Conservation (phyloP, 2,113 vertebrate species). For the Carlito syrichta region DNA sequence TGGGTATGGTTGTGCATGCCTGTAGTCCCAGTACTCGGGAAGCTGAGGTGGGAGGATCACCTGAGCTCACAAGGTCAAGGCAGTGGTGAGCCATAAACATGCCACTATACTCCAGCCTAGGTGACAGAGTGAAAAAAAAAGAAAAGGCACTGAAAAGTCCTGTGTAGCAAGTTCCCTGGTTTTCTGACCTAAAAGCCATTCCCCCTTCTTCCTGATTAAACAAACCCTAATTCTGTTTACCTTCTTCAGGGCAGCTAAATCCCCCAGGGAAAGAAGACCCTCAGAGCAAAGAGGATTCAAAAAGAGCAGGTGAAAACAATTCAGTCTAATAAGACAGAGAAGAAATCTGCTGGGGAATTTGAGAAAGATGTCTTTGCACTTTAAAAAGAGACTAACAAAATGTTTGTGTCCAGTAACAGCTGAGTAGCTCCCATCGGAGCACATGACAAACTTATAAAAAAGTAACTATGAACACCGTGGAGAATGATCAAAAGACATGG, state of each 20-base stretch:
- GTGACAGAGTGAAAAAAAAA: no score
- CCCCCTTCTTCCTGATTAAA: background rate
- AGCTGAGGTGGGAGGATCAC: no score
- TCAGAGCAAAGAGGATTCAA: background rate
- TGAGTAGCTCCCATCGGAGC: background rate
- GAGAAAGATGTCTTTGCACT: background rate
- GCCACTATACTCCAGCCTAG: no score
- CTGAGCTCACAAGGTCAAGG: no score
- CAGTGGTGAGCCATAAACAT: no score
- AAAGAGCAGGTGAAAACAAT: background rate
- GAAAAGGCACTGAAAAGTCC: background rate
- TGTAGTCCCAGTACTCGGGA: no score
- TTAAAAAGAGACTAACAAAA: background rate
- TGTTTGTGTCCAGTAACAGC: background rate
- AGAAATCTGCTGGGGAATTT: background rate
- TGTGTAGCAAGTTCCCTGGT: background rate
- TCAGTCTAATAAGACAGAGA: background rate
- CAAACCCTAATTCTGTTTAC: background rate
- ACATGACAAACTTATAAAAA: background rate
- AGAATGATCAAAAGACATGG: no score
- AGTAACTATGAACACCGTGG: background rate
- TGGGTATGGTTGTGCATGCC: no score
- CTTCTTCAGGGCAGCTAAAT: background rate
- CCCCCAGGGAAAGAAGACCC: background rate
- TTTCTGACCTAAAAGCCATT: background rate